These are phyloP conservation scores for Microtus richardsoni DNA, from an alignment of 2,113 vertebrate species.

Conservation along the genomic window DNA sequence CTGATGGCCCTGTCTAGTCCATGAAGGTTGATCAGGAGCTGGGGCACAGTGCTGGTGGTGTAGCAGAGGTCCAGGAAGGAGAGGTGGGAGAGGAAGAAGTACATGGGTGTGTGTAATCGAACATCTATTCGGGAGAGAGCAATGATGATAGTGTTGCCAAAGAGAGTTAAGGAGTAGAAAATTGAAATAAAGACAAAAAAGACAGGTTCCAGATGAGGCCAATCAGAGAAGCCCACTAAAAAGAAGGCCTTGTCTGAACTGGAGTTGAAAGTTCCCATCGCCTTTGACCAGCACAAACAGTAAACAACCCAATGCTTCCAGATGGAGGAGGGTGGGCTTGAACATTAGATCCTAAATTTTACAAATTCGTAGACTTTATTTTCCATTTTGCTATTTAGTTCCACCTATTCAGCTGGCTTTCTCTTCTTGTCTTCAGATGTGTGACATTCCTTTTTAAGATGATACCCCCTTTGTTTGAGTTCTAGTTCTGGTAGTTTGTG, in stretches of 20 bases:
- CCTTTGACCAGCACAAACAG: background rate
- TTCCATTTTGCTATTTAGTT: background rate
- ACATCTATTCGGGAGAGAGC: constrained; percentile 31
- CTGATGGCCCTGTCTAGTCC: constrained; percentile 21
- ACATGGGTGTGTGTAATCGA: background rate
- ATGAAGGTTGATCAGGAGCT: constrained; percentile 53
- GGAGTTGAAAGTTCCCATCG: constrained; percentile 10
- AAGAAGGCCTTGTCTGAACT: constrained; percentile 41
- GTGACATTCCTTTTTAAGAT: background rate
- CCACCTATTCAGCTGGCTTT: background rate
- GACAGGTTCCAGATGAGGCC: constrained; percentile 31
- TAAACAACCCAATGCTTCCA: background rate
- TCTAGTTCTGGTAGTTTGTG: background rate
- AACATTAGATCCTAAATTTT: background rate
- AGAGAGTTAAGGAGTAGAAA: constrained; percentile 55
- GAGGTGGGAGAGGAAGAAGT: constrained; percentile 20
- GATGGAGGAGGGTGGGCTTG: background rate
- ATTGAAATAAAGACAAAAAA: constrained; percentile 52
- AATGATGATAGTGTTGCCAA: constrained; percentile 60
- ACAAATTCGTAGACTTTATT: background rate
- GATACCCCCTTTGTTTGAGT: background rate
- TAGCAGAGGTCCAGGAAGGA: constrained; percentile 13
- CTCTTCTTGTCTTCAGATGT: background rate
- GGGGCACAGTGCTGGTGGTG: constrained; percentile 31
- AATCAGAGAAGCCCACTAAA: constrained; percentile 64